These are phyloP conservation scores for Blera fallax DNA, from an alignment of 2,888 invertebrate species.

Conservation along the genomic window DNA sequence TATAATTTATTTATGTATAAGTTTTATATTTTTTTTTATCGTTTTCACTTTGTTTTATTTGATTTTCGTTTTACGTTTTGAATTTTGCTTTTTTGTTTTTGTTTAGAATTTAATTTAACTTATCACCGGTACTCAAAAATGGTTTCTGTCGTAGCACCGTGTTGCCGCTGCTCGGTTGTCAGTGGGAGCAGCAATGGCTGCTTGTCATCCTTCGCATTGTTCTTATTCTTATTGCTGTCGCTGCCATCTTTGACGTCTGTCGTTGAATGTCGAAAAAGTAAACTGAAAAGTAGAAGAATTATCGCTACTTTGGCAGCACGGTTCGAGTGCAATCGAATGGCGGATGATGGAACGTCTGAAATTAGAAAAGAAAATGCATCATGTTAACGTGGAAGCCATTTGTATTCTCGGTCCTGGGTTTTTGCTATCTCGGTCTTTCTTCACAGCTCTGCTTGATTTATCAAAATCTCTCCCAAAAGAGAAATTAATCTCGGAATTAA, in stretches of 20 bases:
- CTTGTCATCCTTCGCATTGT: not conserved
- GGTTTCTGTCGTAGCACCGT: not conserved
- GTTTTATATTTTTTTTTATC: not conserved
- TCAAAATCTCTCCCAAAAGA: slow-evolving; percentile 76
- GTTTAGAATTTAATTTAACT: slow-evolving; percentile 3
- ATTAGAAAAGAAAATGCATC: slow-evolving; percentile 51
- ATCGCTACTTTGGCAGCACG: slow-evolving; percentile 51
- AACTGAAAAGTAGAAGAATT: slow-evolving; percentile 32
- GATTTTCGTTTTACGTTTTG: slow-evolving; percentile 37
- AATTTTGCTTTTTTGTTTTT: not conserved
- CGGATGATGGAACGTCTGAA: slow-evolving; percentile 64
- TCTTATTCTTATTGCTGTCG: not conserved
- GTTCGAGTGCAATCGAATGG: slow-evolving; percentile 43
- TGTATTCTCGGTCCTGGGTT: slow-evolving; percentile 4
- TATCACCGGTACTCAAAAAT: slow-evolving; percentile 55
- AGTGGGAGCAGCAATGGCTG: not conserved
- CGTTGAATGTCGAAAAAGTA: slow-evolving; percentile 43
- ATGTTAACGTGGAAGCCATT: slow-evolving; percentile 46
- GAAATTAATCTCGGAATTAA: slow-evolving; percentile 79
- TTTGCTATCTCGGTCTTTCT: slow-evolving; percentile 2
- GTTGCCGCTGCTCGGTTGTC: slow-evolving; percentile 14
- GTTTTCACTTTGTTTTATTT: slow-evolving; percentile 10
- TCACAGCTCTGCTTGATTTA: slow-evolving; percentile 58
- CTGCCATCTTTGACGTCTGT: not conserved
- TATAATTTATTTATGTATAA: slow-evolving; percentile 26